Evolutionary conservation across 2,888 invertebrate species (phyloP).

Genomic region (Acrocyrtus sp.): DNA sequence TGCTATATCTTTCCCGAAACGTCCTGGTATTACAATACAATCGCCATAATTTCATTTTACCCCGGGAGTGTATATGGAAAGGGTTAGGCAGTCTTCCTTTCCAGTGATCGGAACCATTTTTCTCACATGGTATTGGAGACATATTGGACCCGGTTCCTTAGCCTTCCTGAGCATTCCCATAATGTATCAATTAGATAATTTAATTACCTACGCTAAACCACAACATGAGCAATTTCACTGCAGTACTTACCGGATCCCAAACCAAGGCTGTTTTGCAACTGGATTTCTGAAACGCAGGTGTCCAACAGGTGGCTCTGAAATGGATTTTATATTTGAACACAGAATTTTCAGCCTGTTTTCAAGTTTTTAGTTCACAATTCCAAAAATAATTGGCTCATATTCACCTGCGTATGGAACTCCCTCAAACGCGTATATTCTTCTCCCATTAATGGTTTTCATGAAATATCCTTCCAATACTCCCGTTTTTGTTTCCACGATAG

Average conservation of each 20-base stretch:
- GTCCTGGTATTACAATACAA: background rate
- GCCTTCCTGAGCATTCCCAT: no score
- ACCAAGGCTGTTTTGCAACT: slow-evolving; percentile 38
- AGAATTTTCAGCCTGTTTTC: background rate
- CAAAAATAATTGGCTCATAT: no score
- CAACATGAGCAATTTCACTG: no score
- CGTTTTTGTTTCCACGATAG: slow-evolving; percentile 30
- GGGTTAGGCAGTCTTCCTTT: slow-evolving; percentile 38
- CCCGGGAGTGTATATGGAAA: slow-evolving; percentile 35
- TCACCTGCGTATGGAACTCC: slow-evolving; percentile 1
- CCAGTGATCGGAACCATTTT: slow-evolving; percentile 39
- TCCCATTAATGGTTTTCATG: slow-evolving; percentile 40
- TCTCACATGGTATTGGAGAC: slow-evolving; percentile 44
- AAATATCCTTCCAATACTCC: slow-evolving; percentile 43
- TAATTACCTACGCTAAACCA: no score
- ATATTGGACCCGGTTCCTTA: slow-evolving; percentile 42
- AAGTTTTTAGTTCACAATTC: background rate
- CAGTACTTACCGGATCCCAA: no score
- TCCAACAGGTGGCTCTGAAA: slow-evolving; percentile 38
- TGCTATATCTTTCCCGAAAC: no score
- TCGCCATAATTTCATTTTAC: slow-evolving; percentile 5
- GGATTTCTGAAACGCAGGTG: slow-evolving; percentile 37
- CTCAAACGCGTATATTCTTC: slow-evolving; percentile 41
- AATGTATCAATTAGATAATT: no score
- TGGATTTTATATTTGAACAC: slow-evolving; percentile 3